These are phyloP conservation scores for Nymphalis polychloros DNA, from an alignment of 2,888 invertebrate species.

Conservation along the genomic window DNA sequence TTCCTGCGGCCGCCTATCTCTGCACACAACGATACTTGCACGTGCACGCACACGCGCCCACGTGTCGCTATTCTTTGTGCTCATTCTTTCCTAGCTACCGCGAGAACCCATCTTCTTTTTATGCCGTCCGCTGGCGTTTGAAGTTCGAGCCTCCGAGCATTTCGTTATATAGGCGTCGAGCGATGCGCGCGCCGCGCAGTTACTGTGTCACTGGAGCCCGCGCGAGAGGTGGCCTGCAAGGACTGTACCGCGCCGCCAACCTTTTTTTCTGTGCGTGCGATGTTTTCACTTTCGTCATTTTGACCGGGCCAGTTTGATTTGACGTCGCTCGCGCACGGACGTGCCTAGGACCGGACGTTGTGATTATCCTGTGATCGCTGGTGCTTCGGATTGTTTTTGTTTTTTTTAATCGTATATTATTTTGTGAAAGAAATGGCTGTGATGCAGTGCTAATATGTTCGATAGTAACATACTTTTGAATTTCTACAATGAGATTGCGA, in stretches of 20 bases:
- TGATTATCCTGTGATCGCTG: constrained; percentile 77
- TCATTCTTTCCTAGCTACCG: constrained; percentile 78
- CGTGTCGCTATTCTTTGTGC: constrained; percentile 77
- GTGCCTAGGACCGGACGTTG: constrained; percentile 75
- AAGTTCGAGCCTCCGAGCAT: constrained; percentile 69
- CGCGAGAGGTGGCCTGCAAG: constrained; percentile 80
- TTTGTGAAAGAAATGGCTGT: constrained; percentile 77
- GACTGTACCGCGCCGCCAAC: constrained; percentile 75
- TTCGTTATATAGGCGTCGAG: constrained; percentile 79
- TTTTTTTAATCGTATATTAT: constrained; percentile 47
- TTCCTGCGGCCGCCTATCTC: constrained; percentile 82
- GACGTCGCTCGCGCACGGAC: constrained; percentile 80
- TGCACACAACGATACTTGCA: constrained; percentile 73
- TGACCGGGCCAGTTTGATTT: constrained; percentile 81
- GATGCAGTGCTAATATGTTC: constrained; percentile 80
- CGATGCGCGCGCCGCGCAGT: constrained; percentile 74
- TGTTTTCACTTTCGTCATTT: constrained; percentile 82
- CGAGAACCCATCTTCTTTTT: constrained; percentile 78
- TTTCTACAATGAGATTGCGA: constrained; percentile 80
- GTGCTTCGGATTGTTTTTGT: constrained; percentile 76
- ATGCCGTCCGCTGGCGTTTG: constrained; percentile 74
- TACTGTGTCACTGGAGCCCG: constrained; percentile 79
- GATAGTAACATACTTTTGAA: constrained; percentile 76
- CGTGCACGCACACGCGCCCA: constrained; percentile 76
- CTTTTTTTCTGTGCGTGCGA: constrained; percentile 81